Evolutionary conservation across 2,113 vertebrate genomes (phyloP), one percentile per base, ranked within the genome.

Genomic region (Brachypteracias leptosomus): DNA sequence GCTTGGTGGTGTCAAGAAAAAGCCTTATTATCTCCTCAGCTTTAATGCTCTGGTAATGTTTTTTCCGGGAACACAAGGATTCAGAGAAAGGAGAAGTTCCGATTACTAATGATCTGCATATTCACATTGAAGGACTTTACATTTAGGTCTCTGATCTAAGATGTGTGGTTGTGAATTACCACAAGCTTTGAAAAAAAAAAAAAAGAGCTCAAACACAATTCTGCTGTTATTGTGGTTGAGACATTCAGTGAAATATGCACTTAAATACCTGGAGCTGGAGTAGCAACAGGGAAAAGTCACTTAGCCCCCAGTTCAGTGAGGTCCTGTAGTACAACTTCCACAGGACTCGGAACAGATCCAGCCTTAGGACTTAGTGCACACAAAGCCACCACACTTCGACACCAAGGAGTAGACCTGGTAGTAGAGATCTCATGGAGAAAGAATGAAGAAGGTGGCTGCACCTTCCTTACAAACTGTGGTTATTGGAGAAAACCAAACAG

Each of bases 11-110:
- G 63, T 89, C 85, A 74, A 80, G 90, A 94, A 88, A 90, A 76
- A 93, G n/a, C 78, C 87, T 74, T 68, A 94, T 93, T 90, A 92
- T 83, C 57, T 86, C 17, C 62, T 97, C 51, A 75, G 55, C 47
- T 94, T 93, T 91, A 87, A 65, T 96, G 80, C 92, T 95, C 67
- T 78, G 26, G 66, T 92, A 93, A 95, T 80, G 86, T 70, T 95
- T 94, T 61, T 94, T 93, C 73, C 62, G 10, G 93, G 96, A 96
- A 94, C 58, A 46, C 0, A 36, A 70, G 33, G 63, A 67, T 65
- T 94, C 59, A 49, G 76, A 89, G 73, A 88, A 90, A 88, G 46
- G 33, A 93, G 71, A 94, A 52, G 55, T 95, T 77, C 80, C 18
- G 9, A 36, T 71, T 89, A 90, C 65, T 85, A 93, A 93, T 95